Evolutionary conservation across 2,888 invertebrate genomes (phyloP), one percentile per base, ranked within the genome.

Genomic region (Clepsis dumicolana): DNA sequence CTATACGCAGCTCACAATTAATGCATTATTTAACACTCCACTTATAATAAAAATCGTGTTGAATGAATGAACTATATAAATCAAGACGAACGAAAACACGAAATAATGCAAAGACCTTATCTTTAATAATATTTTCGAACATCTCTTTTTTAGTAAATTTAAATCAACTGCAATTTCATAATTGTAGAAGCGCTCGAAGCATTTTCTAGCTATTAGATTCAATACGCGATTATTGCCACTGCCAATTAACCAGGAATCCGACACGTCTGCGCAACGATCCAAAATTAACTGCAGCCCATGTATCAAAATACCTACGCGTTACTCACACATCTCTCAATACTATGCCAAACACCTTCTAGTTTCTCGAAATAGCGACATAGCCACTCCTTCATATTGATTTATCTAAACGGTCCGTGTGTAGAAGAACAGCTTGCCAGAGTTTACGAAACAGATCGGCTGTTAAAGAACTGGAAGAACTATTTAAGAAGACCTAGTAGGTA

Each of bases 271-370:
- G 92, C 91, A 88, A 89, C 91, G 88, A 92, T 93, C 93, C 93
- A 93, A 93, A 93, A 91, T 93, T 93, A 93, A 91, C 93, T 90
- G 91, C 90, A 92, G 91, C 90, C 91, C 87, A 93, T 93, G 93
- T 92, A 93, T 93, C 93, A 93, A 93, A 93, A 93, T 93, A 93
- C 89, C 89, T 88, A 88, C 90, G 88, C 89, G 91, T 90, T 90
- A 91, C 91, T 89, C 90, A 90, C 88, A 86, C 91, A 92, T 93
- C 91, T 93, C 90, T 92, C 92, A 92, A 91, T 93, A 93, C 86
- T 90, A 93, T 91, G 92, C 92, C 93, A 89, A 93, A 93, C 93
- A 93, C 92, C 93, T 93, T 93, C 91, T 92, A 93, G 91, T 83
- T 85, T 89, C 91, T 91, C 85, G 79, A 91, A 92, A 92, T 92